phyloP scores from a whole-genome alignment of 2,888 invertebrate genomes.

The Melinopterus prodromus region DNA sequence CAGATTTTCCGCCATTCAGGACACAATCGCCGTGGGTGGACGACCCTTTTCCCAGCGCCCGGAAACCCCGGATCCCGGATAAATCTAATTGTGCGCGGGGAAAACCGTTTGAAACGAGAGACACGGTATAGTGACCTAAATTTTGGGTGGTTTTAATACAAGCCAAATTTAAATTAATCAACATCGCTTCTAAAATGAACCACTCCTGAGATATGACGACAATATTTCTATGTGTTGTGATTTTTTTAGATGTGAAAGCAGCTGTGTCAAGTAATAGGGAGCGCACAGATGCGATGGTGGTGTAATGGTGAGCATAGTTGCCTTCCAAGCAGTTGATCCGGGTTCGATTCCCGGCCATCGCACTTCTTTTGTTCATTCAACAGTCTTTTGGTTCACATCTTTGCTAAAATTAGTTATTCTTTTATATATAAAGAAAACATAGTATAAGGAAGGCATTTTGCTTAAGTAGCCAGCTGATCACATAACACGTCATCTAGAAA shows the following conservation, averaged over 20 bases:
- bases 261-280: too few species aligned
- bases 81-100: not conserved
- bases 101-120: not conserved
- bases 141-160: not conserved
- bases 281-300: slow-evolving; percentile 55
- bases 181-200: too few species aligned
- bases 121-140: too few species aligned
- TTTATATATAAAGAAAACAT: too few species aligned
- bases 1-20: not conserved
- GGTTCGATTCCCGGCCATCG: slow-evolving; percentile 62
- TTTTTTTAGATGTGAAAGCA: too few species aligned
- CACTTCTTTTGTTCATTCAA: slow-evolving; percentile 40
- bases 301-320: slow-evolving; percentile 62
- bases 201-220: too few species aligned
- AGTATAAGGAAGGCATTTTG: too few species aligned
- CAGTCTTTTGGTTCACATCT: too few species aligned
- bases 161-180: not conserved
- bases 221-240: too few species aligned
- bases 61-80: not conserved
- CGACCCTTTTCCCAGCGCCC: not conserved
- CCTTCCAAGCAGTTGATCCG: slow-evolving; percentile 63
- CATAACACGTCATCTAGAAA: too few species aligned
- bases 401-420: too few species aligned
- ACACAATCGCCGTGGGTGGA: not conserved
- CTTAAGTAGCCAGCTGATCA: too few species aligned